Evolutionary conservation across 2,888 invertebrate genomes (phyloP), one percentile per base, ranked within the genome.

Genomic region (Allacma fusca): DNA sequence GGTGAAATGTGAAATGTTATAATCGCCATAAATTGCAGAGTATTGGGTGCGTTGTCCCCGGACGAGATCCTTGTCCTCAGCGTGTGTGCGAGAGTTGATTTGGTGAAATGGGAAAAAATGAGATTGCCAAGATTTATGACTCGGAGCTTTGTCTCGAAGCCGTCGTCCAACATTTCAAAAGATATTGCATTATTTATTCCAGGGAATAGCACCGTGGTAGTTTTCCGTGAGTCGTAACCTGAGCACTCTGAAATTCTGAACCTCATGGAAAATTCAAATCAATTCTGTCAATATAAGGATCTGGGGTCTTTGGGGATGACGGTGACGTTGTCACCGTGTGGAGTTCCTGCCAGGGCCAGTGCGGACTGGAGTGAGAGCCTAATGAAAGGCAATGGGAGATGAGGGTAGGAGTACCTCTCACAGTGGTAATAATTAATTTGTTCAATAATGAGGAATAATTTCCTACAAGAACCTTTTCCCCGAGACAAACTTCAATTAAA

Each of bases 71-170:
- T 71, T 19, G 7, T 29, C 12, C 26, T 59, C 29, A 57, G 24
- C 62, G 59, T 73, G 34, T 26, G 62, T 29, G 34, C 57, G 59
- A 28, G 62, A 73, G 59, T 73, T 73, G 59, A 73, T 73, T 73
- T 73, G 57, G 29, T 62, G 29, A 73, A 73, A 73, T 73, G 57
- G 72, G 59, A 73, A 73, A 73, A 73, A 73, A 73, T 73, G 59
- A 73, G 72, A 59, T 73, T 73, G n/a, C n/a, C 26, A 73, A 73
- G 72, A 73, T 73, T 73, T 73, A 73, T 73, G 57, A 29, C 72
- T 13, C 59, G 71, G 50, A 71, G 57, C 72, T 59, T 34, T 34
- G 34, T 34, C 34, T 34, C 4, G n/a, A n/a, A n/a, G n/a, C n/a
- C 34, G 4, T 34, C 34, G 5, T 7, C 34, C 9, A 34, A 34